Evolutionary conservation across 2,797 vertebrate genomes (phyloP).

Genomic region (Phrynocephalus forsythii): DNA sequence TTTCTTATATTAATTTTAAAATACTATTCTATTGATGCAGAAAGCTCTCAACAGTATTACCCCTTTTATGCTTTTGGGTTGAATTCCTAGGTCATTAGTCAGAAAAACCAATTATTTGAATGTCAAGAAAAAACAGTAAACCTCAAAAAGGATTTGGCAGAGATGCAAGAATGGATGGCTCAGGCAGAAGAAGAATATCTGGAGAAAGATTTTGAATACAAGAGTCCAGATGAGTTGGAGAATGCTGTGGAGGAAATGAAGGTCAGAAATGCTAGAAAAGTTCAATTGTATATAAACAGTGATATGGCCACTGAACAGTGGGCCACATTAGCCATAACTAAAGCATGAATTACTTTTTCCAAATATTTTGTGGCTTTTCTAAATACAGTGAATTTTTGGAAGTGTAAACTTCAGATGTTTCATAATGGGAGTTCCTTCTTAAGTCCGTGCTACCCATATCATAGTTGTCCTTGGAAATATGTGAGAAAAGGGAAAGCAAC

Average conservation of each 20-base stretch:
- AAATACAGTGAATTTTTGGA: conserved; percentile 20
- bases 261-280: conserved; percentile 76
- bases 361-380: neutral
- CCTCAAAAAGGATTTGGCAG: conserved; percentile 94
- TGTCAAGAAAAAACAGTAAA: conserved; percentile 92
- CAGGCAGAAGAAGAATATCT: conserved; percentile 97
- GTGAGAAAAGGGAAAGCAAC: neutral
- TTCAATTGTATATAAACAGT: neutral
- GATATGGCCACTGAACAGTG: neutral
- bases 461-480: neutral
- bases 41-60: conserved; percentile 37
- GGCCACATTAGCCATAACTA: neutral
- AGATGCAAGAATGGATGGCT: conserved; percentile 98
- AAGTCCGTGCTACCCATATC: neutral
- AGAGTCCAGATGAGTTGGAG: conserved; percentile 94
- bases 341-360: neutral
- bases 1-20: neutral
- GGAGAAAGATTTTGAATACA: conserved; percentile 98
- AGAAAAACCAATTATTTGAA: conserved; percentile 87
- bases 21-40: neutral
- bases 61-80: conserved; percentile 40
- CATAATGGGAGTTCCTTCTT: neutral
- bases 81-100: conserved; percentile 84
- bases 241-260: conserved; percentile 96
- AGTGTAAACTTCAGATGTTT: neutral